Evolutionary conservation across 2,888 invertebrate species (phyloP).

Genomic region (Drosophila setosimentum): DNA sequence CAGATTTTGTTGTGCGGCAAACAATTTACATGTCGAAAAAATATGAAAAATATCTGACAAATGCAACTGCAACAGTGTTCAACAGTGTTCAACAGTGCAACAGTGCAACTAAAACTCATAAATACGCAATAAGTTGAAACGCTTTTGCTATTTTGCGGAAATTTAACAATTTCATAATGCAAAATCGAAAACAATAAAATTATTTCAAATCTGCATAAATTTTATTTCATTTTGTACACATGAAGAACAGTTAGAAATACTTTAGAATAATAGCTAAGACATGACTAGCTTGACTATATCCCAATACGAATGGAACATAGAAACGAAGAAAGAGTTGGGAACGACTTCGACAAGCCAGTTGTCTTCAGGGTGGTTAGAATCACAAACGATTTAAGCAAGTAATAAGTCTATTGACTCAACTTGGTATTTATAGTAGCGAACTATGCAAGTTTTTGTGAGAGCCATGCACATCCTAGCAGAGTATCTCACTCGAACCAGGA

Average conservation of each 20-base stretch:
- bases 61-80: constrained; percentile 19
- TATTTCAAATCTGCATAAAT: not conserved
- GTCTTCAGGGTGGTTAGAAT: too few relatives aligned
- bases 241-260: too few relatives aligned
- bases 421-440: too few relatives aligned
- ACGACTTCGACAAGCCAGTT: too few relatives aligned
- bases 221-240: not conserved
- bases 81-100: constrained; percentile 30
- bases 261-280: not conserved
- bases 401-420: too few relatives aligned
- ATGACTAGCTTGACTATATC: not conserved
- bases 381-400: too few relatives aligned
- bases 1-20: constrained; percentile 59
- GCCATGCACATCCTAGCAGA: too few relatives aligned
- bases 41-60: constrained; percentile 27
- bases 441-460: too few relatives aligned
- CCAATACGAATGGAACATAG: too few relatives aligned
- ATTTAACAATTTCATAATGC: not conserved
- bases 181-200: not conserved
- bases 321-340: too few relatives aligned
- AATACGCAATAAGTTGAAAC: not conserved
- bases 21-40: constrained; percentile 67
- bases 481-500: too few relatives aligned
- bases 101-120: not conserved
- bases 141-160: not conserved